These are phyloP conservation scores for Psilopogon haemacephalus DNA, from an alignment of 2,113 vertebrate species.

Conservation along the genomic window DNA sequence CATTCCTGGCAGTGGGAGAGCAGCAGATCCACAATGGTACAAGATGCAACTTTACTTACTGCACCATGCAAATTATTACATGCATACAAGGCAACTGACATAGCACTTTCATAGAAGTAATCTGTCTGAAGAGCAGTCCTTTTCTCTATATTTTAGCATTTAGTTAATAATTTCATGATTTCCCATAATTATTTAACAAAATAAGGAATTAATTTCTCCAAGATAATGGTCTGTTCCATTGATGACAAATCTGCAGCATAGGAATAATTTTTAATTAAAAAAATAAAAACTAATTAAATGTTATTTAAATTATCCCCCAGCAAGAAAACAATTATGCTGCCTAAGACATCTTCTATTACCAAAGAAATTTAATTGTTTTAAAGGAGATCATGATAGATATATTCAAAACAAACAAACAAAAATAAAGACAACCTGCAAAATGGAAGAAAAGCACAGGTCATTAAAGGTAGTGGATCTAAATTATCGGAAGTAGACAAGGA, in stretches of 20 bases:
- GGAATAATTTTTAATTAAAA: not conserved
- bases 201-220: not conserved
- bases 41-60: conserved; percentile 31
- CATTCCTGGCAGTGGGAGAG: not conserved
- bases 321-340: not conserved
- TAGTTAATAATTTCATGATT: not conserved
- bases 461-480: not conserved
- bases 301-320: not conserved
- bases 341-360: not conserved
- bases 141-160: not conserved
- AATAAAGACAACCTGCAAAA: not conserved
- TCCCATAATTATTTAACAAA: not conserved
- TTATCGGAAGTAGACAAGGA: not conserved
- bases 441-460: not conserved
- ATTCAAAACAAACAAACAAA: not conserved
- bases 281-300: not conserved
- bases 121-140: not conserved
- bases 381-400: not conserved
- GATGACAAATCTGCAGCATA: not conserved
- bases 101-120: not conserved
- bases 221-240: not conserved
- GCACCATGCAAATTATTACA: not conserved
- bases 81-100: not conserved
- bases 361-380: conserved; percentile 9
- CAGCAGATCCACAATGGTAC: conserved; percentile 2